Base-by-base conservation (phyloP, 2,888 invertebrate species). In the Chesias legatella region DNA sequence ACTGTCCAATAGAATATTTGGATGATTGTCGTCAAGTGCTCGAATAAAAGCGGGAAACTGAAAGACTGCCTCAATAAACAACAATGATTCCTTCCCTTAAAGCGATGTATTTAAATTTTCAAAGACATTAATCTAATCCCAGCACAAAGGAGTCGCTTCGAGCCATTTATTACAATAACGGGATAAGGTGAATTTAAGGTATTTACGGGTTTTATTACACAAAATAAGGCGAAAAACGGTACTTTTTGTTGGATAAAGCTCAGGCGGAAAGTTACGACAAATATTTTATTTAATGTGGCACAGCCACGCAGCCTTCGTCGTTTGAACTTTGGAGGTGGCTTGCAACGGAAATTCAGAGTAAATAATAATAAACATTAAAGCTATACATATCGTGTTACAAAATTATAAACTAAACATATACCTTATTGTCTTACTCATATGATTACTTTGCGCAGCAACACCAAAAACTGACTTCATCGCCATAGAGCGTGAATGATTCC, bases 121-220 rank as follows among this genome's bases (percentile, higher is more conserved):
- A 48, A 42, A 49, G 41, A 49, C 45, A 45, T 49, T 49, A 45
- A 42, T 38, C 45, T 43, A 42, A 45, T 39, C 35, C 39, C 20
- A 32, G 26, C 39, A 45, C 44, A 49, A 49, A 48, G 42, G 44
- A 33, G 42, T 30, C 28, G 34, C 44, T 42, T 31, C 24, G 23
- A 45, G 42, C 42, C 45, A 49, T 49, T 49, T 49, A 49, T 49
- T 36, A 44, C 44, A 48, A 48, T 48, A 44, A 41, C 32, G 41
- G 41, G 41, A 43, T 38, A 41, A 38, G 44, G 48, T 48, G 29
- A 32, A 41, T 32, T 41, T 31, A 41, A 41, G 30, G 30, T 41
- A 41, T 41, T 34, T 41, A 34, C 41, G 30, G 41, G 29, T 41
- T 41, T 41, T 41, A 41, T 34, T 41, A 41, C 41, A 34, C 30